phyloP scores from a whole-genome alignment of 2,113 vertebrate genomes.

The Notiomystis cincta region DNA sequence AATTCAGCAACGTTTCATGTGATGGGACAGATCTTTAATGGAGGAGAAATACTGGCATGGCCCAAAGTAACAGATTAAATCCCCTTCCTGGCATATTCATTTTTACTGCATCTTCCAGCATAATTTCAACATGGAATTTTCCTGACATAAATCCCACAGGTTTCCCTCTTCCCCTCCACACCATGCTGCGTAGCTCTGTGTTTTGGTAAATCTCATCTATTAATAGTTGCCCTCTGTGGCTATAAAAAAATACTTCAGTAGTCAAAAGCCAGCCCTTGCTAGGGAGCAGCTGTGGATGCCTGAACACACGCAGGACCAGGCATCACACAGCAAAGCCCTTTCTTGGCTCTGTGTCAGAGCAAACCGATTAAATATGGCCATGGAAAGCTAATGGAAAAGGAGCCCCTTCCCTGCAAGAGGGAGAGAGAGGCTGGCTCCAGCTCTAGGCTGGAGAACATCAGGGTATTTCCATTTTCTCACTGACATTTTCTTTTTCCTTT shows the following conservation, averaged over 20 bases:
- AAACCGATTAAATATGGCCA: constrained; percentile 53
- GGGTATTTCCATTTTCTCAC: constrained; percentile 20
- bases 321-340: constrained; percentile 29
- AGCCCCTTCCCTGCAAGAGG: constrained; percentile 4
- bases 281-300: constrained; percentile 40
- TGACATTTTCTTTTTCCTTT: constrained; percentile 26
- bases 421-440: not conserved
- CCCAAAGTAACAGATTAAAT: not conserved
- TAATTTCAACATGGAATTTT: constrained; percentile 45
- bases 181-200: not conserved
- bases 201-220: constrained; percentile 54
- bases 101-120: constrained; percentile 11
- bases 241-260: constrained; percentile 60
- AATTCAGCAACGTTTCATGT: not conserved
- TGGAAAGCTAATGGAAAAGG: constrained; percentile 53
- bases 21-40: not conserved
- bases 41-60: not conserved
- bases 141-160: constrained; percentile 43
- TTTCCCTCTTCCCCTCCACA: not conserved
- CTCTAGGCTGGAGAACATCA: not conserved
- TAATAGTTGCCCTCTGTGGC: constrained; percentile 59
- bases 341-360: constrained; percentile 48
- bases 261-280: constrained; percentile 43
- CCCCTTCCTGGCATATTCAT: not conserved
- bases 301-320: not conserved